These are phyloP conservation scores for Heliconius erato DNA, from an alignment of 2,888 invertebrate genomes.

Conservation along the genomic window DNA sequence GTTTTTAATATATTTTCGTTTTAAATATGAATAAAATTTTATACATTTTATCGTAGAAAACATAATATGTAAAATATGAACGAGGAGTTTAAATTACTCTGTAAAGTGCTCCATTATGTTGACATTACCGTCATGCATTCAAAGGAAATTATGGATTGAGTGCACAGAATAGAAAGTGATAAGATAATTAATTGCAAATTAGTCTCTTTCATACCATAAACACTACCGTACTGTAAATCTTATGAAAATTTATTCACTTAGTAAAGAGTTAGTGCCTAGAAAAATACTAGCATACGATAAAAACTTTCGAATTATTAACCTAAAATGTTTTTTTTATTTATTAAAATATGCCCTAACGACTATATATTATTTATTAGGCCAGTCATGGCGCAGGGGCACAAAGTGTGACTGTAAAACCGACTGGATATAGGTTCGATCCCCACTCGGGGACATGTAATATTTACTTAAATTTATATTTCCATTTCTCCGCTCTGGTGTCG, in stretches of 20 bases:
- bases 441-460: too few species aligned
- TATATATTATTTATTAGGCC: too few species aligned
- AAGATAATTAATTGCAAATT: conserved; percentile 31
- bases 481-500: too few species aligned
- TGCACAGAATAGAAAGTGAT: conserved; percentile 33
- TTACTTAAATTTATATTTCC: too few species aligned
- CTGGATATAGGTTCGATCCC: too few species aligned
- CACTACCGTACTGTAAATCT: neutral
- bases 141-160: conserved; percentile 29
- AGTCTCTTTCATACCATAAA: conserved; percentile 18
- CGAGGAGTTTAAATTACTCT: neutral
- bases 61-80: neutral
- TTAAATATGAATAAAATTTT: neutral
- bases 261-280: too few species aligned
- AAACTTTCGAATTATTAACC: neutral
- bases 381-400: too few species aligned
- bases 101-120: conserved; percentile 21
- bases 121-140: conserved; percentile 24
- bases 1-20: neutral
- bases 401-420: too few species aligned
- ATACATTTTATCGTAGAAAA: neutral
- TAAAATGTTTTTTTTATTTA: neutral
- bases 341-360: neutral
- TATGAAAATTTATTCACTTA: neutral
- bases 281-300: neutral